Base-by-base conservation (phyloP, 1,140 invertebrate genomes). In the Brachionus manjavacas region DNA sequence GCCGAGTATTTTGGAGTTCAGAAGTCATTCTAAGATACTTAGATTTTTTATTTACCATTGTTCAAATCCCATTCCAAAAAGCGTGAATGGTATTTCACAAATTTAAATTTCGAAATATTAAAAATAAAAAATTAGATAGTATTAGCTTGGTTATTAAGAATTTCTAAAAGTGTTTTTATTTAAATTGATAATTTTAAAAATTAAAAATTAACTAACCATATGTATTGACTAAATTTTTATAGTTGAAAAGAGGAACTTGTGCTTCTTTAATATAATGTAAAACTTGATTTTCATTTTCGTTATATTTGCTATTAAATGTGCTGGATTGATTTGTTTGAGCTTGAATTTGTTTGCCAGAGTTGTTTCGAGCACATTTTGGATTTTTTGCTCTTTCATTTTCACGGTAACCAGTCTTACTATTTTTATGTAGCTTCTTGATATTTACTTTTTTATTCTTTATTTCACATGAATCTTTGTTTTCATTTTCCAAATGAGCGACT, bases 201-300 rank as follows among this genome's bases (percentile, higher is more conserved):
- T 9, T 4, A 64, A 23, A 64, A 20, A 11, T 23, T 64, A 64
- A 16, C 55, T 64, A 12, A 76, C 72, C 72, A 0, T 25, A 76
- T 49, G 41, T 25, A 28, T 49, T 76, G 6, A 76, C 4, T 12
- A 49, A 8, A 49, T 23, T 81, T 28, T 64, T 81, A 28, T 43
- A 60, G 6, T 81, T 52, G 25, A 81, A 31, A 12, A 81, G 39
- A 64, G 79, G 79, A 16, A 81, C 79, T 64, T 81, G 79, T 35
- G 52, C 23, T 35, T 81, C 79, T 39, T 25, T 68, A 16, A 81
- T 55, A 46, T 55, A 81, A 28, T 81, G 52, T 64, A 81, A 43
- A 76, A 46, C 7, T 43, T 7, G 4, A 76, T 49, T 76, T n/a
- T 76, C 43, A 39, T 39, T 60, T 20, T 60, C 35, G 9, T 6